A percentile compares a stretch with the other conserved stretches of the same genome.
Conservation (phyloP, 2,113 vertebrate genomes). For the Phoxinus phoxinus region DNA sequence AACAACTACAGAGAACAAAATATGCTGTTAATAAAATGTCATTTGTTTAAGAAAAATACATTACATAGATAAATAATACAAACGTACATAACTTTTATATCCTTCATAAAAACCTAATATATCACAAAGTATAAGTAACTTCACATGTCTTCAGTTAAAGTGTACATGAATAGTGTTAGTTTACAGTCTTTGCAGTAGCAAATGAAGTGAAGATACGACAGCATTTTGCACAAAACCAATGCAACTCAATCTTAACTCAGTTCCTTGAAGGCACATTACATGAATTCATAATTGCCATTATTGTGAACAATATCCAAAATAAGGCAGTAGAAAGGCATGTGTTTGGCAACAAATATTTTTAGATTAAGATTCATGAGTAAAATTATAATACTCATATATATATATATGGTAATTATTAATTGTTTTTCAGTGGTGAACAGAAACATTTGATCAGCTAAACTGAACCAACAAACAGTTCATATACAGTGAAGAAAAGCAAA, state of each 20-base stretch:
- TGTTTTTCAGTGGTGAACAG: background rate
- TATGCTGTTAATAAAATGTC: background rate
- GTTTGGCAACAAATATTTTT: background rate
- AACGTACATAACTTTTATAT: background rate
- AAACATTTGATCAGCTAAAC: background rate
- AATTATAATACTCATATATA: background rate
- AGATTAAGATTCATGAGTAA: background rate
- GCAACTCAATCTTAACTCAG: background rate
- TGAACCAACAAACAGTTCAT: background rate
- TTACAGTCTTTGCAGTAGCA: background rate
- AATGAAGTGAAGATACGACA: background rate
- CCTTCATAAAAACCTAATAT: background rate
- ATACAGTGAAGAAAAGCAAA: background rate
- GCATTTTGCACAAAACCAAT: background rate
- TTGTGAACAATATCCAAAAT: background rate
- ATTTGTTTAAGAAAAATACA: background rate
- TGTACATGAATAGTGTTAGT: background rate
- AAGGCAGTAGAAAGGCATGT: background rate
- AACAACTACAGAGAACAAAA: slow-evolving; percentile 5
- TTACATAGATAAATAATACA: background rate
- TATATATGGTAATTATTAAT: no score
- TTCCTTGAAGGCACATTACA: background rate
- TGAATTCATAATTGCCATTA: background rate
- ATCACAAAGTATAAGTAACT: background rate
- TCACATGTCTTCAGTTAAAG: background rate